These are phyloP conservation scores for Butorides virescens DNA, from an alignment of 2,113 vertebrate species.

Conservation along the genomic window DNA sequence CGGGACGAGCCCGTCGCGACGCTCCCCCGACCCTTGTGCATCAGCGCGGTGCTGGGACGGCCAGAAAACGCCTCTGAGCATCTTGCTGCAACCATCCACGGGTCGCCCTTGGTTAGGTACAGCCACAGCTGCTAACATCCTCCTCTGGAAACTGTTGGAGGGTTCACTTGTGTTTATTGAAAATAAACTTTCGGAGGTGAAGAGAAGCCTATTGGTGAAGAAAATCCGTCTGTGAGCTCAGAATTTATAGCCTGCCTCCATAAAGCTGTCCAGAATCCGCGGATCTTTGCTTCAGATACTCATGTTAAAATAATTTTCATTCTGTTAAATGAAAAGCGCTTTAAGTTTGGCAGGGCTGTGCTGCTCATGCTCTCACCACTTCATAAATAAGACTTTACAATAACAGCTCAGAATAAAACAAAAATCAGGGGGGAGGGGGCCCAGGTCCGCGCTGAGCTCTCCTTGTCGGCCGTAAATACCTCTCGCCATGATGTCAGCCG, in stretches of 20 bases:
- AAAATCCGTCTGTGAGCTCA: conserved; percentile 21
- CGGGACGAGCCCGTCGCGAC: fast-evolving
- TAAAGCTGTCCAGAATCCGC: conserved; percentile 54
- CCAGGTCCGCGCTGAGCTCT: not conserved
- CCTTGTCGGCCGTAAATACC: conserved; percentile 19
- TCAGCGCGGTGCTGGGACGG: fast-evolving
- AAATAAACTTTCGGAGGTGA: conserved; percentile 38
- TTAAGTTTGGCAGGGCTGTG: conserved; percentile 52
- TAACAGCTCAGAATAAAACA: conserved; percentile 29
- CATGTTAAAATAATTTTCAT: conserved; percentile 65
- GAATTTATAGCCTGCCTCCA: conserved; percentile 44
- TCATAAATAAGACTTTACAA: conserved; percentile 61
- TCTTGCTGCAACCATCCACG: fast-evolving
- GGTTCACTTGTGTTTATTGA: not conserved
- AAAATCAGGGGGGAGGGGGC: not conserved
- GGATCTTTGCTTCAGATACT: conserved; percentile 33
- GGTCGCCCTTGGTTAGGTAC: not conserved
- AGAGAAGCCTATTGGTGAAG: conserved; percentile 33
- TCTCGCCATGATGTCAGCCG: conserved; percentile 22
- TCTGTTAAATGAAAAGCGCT: conserved; percentile 57
- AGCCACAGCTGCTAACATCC: not conserved
- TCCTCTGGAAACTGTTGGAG: not conserved
- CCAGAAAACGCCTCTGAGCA: fast-evolving
- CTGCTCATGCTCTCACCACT: conserved; percentile 66
- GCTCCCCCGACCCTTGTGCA: not conserved